Percentiles rank a stretch among this genome's conserved stretches.
These are phyloP conservation scores for Thymelicus sylvestris DNA, from an alignment of 2,888 invertebrate genomes.

Conservation along the genomic window DNA sequence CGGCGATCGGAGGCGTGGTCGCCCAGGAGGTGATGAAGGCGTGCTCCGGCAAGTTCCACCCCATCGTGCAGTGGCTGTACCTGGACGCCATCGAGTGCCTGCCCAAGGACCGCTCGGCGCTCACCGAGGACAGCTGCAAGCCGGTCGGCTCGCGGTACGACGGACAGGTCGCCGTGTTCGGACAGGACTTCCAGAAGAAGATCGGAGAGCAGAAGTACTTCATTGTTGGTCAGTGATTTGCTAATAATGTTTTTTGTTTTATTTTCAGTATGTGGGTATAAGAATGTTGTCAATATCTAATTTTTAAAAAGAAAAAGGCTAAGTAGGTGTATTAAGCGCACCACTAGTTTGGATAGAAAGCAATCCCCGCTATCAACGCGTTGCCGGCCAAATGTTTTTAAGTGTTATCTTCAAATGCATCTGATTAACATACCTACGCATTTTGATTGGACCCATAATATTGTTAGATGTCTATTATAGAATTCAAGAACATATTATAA, in stretches of 20 bases:
- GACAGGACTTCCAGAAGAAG: conserved; percentile 94
- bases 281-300: too few relatives aligned
- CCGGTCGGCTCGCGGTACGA: conserved; percentile 91
- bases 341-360: too few relatives aligned
- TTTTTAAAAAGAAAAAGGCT: too few relatives aligned
- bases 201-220: conserved; percentile 92
- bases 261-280: too few relatives aligned
- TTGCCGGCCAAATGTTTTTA: neutral
- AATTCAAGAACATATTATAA: too few relatives aligned
- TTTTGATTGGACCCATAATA: too few relatives aligned
- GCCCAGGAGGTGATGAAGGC: conserved; percentile 99
- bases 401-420: neutral
- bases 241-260: too few relatives aligned
- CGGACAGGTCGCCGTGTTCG: conserved; percentile 97
- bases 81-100: conserved; percentile 98
- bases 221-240: conserved; percentile 82
- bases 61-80: conserved; percentile 97
- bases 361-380: too few relatives aligned
- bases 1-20: conserved; percentile 97
- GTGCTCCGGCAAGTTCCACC: conserved; percentile 97
- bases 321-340: too few relatives aligned
- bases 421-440: too few relatives aligned
- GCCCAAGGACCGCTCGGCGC: conserved; percentile 86
- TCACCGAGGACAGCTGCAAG: conserved; percentile 90
- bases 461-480: too few relatives aligned